Conservation (phyloP, 2,888 invertebrate species). For the Cryptus viduatorius region DNA sequence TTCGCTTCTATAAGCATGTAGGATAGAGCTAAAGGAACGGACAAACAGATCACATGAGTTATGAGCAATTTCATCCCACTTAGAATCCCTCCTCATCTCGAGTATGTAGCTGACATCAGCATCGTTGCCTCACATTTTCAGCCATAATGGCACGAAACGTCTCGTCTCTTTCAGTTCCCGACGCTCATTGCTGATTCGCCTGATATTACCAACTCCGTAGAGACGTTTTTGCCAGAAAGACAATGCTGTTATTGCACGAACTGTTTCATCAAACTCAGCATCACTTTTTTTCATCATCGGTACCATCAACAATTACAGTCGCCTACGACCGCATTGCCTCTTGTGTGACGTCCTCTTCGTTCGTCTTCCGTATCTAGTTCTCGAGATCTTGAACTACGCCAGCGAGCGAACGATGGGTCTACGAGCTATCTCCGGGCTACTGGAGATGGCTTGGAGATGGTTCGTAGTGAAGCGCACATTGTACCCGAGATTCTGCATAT, state of each 20-base stretch:
- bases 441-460: slow-evolving; percentile 31
- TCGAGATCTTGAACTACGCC: slow-evolving; percentile 50
- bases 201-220: not conserved
- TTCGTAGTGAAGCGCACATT: slow-evolving; percentile 34
- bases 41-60: not conserved
- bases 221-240: slow-evolving; percentile 40
- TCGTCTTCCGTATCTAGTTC: slow-evolving; percentile 62
- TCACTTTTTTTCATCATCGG: slow-evolving; percentile 12
- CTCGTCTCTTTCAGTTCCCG: not conserved
- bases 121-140: not conserved
- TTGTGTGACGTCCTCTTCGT: slow-evolving; percentile 25
- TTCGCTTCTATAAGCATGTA: not conserved
- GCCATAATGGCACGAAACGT: not conserved
- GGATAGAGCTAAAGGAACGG: not conserved
- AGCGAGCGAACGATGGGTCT: slow-evolving; percentile 1
- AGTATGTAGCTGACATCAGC: slow-evolving; percentile 8
- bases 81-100: not conserved
- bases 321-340: not conserved
- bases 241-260: slow-evolving; percentile 71
- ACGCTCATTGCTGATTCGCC: not conserved
- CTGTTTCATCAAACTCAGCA: slow-evolving; percentile 17
- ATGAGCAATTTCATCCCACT: not conserved
- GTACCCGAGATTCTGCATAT: slow-evolving; percentile 69
- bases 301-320: slow-evolving; percentile 28
- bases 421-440: not conserved